phyloP scores from a whole-genome alignment of 2,113 vertebrate species.

The Indicator indicator region DNA sequence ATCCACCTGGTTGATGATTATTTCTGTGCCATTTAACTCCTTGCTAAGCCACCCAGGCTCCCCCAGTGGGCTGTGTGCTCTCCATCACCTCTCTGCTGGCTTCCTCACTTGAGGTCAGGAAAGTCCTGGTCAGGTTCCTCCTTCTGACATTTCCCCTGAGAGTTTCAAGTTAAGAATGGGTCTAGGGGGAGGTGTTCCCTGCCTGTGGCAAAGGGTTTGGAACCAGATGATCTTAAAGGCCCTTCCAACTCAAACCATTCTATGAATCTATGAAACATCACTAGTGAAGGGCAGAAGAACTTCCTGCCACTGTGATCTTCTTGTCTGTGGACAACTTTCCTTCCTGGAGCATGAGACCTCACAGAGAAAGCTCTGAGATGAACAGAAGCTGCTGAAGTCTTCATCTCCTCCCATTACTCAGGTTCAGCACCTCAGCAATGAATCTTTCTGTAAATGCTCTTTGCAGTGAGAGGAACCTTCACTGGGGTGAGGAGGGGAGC shows the following conservation, averaged over 20 bases:
- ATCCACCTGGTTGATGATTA: slow-evolving; percentile 1
- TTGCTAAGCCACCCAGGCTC: background rate
- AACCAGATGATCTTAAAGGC: too few species aligned
- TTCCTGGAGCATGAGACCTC: background rate
- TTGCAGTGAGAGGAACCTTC: background rate
- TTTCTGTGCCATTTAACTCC: background rate
- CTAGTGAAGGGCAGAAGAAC: background rate
- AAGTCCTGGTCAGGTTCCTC: background rate
- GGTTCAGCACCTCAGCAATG: background rate
- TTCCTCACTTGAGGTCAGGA: background rate
- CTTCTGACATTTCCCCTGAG: background rate
- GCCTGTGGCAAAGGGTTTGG: too few species aligned
- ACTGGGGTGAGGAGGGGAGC: background rate
- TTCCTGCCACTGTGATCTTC: background rate
- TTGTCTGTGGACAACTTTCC: background rate
- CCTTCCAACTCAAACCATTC: too few species aligned
- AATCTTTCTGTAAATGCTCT: background rate
- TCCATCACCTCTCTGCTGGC: background rate
- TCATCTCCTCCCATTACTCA: background rate
- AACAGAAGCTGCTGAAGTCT: background rate
- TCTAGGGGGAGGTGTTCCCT: too few species aligned
- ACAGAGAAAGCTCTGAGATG: background rate
- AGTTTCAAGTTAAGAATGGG: background rate
- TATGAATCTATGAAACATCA: background rate
- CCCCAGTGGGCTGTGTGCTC: background rate